These are phyloP conservation scores for Mamestra configurata DNA, from an alignment of 1,140 invertebrate genomes.

Conservation along the genomic window DNA sequence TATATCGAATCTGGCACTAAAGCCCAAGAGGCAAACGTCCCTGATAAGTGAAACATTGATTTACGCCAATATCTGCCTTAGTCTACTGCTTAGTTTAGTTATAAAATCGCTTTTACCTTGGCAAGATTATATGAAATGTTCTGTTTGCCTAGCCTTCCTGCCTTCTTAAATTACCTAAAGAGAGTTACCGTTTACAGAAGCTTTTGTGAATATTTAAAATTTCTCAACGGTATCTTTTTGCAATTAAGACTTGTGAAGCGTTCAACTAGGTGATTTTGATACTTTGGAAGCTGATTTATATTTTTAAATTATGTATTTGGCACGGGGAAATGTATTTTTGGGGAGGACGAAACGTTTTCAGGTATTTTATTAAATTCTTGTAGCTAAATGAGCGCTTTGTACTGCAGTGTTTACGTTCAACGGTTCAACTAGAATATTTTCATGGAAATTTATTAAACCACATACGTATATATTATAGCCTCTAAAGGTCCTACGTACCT, in stretches of 20 bases:
- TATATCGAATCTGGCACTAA: constrained; percentile 25
- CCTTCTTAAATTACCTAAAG: constrained; percentile 55
- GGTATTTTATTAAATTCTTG: neutral
- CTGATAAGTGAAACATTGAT: constrained; percentile 42
- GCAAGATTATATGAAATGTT: constrained; percentile 8
- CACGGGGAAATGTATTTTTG: neutral
- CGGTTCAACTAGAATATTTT: no score
- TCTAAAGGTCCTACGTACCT: no score
- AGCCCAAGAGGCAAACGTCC: constrained; percentile 21
- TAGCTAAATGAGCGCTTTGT: neutral
- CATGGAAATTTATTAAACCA: no score
- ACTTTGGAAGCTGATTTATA: neutral
- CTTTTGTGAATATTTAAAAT: constrained; percentile 58
- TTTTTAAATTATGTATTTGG: constrained; percentile 22
- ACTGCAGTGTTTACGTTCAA: neutral
- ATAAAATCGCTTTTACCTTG: constrained; percentile 28
- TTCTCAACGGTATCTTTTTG: constrained; percentile 25
- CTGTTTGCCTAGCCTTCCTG: constrained; percentile 46
- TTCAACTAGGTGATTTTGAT: constrained; percentile 10
- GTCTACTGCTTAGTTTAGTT: neutral
- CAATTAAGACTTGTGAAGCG: constrained; percentile 35
- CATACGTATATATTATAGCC: no score
- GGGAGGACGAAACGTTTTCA: neutral
- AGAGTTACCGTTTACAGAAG: constrained; percentile 53
- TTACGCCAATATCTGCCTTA: constrained; percentile 3